phyloP scores from a whole-genome alignment of 2,113 vertebrate genomes.

The Eira barbara region DNA sequence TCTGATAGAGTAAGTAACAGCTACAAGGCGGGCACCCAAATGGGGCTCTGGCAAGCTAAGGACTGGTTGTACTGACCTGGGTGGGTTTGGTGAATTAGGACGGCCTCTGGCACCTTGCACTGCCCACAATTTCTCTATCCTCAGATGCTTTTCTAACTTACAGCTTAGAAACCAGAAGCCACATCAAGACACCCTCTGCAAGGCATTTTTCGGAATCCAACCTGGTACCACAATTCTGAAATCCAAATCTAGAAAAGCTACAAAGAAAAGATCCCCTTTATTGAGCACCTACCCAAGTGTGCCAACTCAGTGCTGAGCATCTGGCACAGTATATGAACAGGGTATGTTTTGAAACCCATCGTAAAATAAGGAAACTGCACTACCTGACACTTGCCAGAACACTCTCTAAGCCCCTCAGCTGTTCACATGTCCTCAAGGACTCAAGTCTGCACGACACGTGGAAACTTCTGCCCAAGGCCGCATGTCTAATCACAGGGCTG shows the following conservation, averaged over 20 bases:
- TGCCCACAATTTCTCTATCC: background rate
- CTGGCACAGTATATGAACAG: background rate
- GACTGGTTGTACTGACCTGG: background rate
- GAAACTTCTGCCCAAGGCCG: slow-evolving; percentile 18
- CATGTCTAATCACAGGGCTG: background rate
- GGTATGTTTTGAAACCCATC: background rate
- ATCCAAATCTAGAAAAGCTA: background rate
- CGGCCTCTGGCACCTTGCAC: background rate
- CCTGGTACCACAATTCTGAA: background rate
- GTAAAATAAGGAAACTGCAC: background rate
- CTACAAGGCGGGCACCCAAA: background rate
- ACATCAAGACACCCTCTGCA: background rate
- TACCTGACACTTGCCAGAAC: background rate
- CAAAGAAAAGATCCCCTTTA: background rate
- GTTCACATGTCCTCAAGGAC: background rate
- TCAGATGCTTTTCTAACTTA: background rate
- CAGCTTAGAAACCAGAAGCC: slow-evolving; percentile 7
- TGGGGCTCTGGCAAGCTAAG: background rate
- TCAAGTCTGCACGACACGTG: background rate
- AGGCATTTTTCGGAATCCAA: background rate
- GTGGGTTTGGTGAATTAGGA: background rate
- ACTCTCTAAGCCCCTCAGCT: background rate
- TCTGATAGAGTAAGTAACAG: background rate
- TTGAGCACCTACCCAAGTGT: background rate
- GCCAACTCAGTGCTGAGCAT: background rate